Evolutionary conservation across 2,888 invertebrate genomes (phyloP).

Genomic region (Drosophila algonquin): DNA sequence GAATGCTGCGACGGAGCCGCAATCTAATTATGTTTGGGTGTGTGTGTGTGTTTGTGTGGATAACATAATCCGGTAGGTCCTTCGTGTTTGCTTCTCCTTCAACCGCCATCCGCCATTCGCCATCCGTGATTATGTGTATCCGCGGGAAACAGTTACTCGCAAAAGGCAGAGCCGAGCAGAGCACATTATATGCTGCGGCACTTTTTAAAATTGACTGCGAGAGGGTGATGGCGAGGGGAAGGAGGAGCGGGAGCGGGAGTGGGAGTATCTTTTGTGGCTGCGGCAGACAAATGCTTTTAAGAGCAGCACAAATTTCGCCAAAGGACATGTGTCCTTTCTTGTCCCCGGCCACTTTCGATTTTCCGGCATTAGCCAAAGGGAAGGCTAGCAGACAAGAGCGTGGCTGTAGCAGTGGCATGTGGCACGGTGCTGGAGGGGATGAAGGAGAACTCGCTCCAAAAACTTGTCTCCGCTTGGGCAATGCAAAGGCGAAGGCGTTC

Average conservation of each 20-base stretch:
- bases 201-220: conserved; percentile 68
- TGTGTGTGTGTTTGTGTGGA: conserved; percentile 18
- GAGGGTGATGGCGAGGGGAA: not conserved
- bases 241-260: not conserved
- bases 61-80: conserved; percentile 29
- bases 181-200: conserved; percentile 42
- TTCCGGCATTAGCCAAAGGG: conserved; percentile 41
- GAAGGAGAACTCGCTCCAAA: conserved; percentile 8
- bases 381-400: conserved; percentile 43
- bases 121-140: not conserved
- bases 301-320: conserved; percentile 66
- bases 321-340: conserved; percentile 71
- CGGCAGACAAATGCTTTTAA: conserved; percentile 73
- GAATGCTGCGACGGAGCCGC: conserved; percentile 26
- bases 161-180: conserved; percentile 41
- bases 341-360: conserved; percentile 62
- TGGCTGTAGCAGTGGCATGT: conserved; percentile 15
- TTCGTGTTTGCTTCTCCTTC: conserved; percentile 14
- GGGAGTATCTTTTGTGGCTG: conserved; percentile 36
- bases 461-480: conserved; percentile 62
- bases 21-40: conserved; percentile 41
- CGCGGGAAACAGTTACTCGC: not conserved
- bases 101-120: not conserved
- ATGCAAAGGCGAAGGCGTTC: conserved; percentile 48
- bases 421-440: conserved; percentile 4